Evolutionary conservation across 2,113 vertebrate genomes (phyloP), one percentile per base, ranked within the genome.

Genomic region (Dromas ardeola): DNA sequence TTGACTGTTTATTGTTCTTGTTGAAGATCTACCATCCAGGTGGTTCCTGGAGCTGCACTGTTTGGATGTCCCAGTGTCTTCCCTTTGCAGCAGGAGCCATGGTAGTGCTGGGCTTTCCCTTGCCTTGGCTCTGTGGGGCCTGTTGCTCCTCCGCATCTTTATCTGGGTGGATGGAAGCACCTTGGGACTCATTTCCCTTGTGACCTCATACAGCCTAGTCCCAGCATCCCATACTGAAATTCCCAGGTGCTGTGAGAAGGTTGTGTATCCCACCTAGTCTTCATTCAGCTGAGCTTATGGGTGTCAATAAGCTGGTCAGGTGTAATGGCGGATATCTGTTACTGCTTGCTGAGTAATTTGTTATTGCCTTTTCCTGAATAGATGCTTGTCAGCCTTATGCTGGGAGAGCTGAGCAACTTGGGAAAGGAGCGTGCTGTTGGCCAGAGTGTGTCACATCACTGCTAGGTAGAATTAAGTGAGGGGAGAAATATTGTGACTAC

Each of bases 191-290:
- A 5, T 27, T 52, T 50, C 3, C 10, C 10, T 1, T 1, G 4
- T 5, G 8, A 38, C 4, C 11, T 77, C 5, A 47, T 50, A 26
- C 2, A 36, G 14, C 20, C 12, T 32, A 10, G 29, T 23, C 15
- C 55, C 47, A 36, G 8, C 9, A n/a, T 13, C 17, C 25, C 9
- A 1, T 0, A 0, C 17, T 38, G 55, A 15, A 42, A 21, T 27
- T 74, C 10, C 23, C 3, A 17, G 72, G 29, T 5, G 38, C n/a
- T 25, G 16, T 4, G 81, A 25, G 55, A 18, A 43, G 32, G 56
- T 52, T 58, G 43, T 56, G 8, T 15, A 11, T 58, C 30, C 38
- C 10, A 20, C 10, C 18, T 34, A 25, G 29, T 3, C 63, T 32
- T n/a, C 15, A 12, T 15, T 25, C 13, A 43, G 36, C 6, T 38